Base-by-base conservation (phyloP, 2,888 invertebrate species). In the Slavum lentiscoides region DNA sequence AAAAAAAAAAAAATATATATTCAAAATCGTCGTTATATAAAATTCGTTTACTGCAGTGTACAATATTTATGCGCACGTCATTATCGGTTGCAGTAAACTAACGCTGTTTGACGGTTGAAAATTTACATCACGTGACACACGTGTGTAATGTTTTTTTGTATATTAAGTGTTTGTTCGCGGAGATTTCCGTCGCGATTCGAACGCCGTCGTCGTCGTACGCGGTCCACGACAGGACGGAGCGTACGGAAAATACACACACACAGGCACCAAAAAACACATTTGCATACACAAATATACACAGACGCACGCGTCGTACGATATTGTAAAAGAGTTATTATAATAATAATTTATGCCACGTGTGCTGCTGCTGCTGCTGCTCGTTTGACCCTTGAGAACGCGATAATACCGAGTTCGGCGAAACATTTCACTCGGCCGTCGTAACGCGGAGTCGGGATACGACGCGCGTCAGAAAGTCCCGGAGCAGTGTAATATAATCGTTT, bases 261-360 rank as follows among this genome's bases (percentile, higher is more conserved):
- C 53, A 69, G 15, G 21, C 8, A 69, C 30, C 11, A 21, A 37
- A 13, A 19, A 11, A 23, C 13, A 37, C 19, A 64, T 30, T 64
- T 17, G 61, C 23, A 69, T 53, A 37, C 13, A 55, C 53, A 30
- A 17, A 37, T 55, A 70, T 1, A n/a, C 73, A 7, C 61, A 19
- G 17, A 15, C 21, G 30, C 43, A 11, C 15, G 37, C 64, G 49
- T 7, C 43, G 43, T 13, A 15, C 49, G 13, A 49, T 23, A 80
- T 70, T 70, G 70, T 30, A 70, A 80, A 80, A 70, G 61, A 80
- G 62, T 72, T 30, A 70, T 23, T 30, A 30, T 30, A 30, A 58
- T 30, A 30, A 58, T 80, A 80, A 80, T 80, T 64, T 80, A 80
- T 80, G 80, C 69, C 80, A 80, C 80, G 80, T 80, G 80, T 72